phyloP scores from a whole-genome alignment of 2,888 invertebrate species.

The Pseudococcus jackbeardsleyi region DNA sequence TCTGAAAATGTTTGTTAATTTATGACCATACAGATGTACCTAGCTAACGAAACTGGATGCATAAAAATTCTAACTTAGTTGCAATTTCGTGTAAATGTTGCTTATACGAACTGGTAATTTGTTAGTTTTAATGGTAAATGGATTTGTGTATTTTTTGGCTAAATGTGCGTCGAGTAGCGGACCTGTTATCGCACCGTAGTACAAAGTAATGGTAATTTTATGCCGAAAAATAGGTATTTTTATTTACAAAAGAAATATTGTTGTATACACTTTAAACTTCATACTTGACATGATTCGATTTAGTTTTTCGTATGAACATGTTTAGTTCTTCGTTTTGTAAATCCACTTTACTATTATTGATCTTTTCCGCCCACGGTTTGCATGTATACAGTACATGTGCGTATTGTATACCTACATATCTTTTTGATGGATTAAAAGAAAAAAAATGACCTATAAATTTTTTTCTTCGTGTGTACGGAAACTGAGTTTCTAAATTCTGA shows the following conservation, averaged over 20 bases:
- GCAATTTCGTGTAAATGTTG: conserved; percentile 28
- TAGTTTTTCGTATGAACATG: neutral
- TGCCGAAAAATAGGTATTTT: neutral
- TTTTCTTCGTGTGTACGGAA: neutral
- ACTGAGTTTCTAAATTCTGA: neutral
- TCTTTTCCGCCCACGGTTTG: conserved; percentile 32
- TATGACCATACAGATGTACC: neutral
- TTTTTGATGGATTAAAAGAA: neutral
- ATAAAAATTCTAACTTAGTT: conserved; percentile 33
- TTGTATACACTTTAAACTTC: neutral
- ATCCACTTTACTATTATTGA: neutral
- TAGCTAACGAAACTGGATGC: neutral
- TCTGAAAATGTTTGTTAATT: conserved; percentile 17
- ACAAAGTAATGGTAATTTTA: conserved; percentile 33
- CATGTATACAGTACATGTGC: neutral
- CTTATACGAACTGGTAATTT: conserved; percentile 14
- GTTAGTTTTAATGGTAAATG: conserved; percentile 23
- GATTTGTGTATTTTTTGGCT: neutral
- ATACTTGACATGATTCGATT: conserved; percentile 33
- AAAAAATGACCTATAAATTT: conserved; percentile 26
- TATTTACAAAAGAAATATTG: neutral
- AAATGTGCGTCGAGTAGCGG: neutral
- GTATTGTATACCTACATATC: neutral
- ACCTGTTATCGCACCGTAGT: neutral
- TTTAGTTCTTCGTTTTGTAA: neutral